These are phyloP conservation scores for Corbicula japonica DNA, from an alignment of 2,888 invertebrate genomes.

Conservation along the genomic window DNA sequence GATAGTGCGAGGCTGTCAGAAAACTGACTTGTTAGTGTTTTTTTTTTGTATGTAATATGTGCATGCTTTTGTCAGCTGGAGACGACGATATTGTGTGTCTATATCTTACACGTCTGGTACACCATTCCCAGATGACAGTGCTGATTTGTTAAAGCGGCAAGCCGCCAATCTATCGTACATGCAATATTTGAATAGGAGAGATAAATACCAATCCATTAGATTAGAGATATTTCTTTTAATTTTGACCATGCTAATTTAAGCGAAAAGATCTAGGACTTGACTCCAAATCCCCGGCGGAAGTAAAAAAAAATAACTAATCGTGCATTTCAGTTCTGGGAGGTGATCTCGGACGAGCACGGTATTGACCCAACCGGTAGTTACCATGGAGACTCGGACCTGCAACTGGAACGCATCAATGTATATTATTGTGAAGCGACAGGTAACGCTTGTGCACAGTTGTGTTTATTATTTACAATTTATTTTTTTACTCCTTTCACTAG, in stretches of 20 bases:
- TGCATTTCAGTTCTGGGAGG: constrained; percentile 79
- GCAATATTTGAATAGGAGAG: too few relatives aligned
- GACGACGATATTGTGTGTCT: too few relatives aligned
- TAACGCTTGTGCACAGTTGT: not conserved
- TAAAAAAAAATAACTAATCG: not conserved
- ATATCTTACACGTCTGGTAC: too few relatives aligned
- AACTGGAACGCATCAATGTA: constrained; percentile 95
- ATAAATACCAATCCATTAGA: too few relatives aligned
- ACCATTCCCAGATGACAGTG: too few relatives aligned
- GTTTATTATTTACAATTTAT: not conserved
- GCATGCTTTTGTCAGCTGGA: too few relatives aligned
- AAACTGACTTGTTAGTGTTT: too few relatives aligned
- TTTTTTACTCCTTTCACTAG: constrained; percentile 35
- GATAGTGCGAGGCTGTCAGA: too few relatives aligned
- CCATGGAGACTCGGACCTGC: constrained; percentile 93
- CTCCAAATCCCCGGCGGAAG: not conserved
- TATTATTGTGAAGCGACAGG: constrained; percentile 95
- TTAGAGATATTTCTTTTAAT: too few relatives aligned
- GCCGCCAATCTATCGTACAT: not conserved
- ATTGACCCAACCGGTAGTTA: constrained; percentile 77
- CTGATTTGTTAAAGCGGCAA: not conserved
- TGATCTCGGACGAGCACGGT: constrained; percentile 84
- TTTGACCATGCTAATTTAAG: too few relatives aligned
- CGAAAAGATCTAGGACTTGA: not conserved
- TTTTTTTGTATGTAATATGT: too few relatives aligned